A percentile compares a stretch with the other conserved stretches of the same genome.
These are phyloP conservation scores for Thinocorus orbignyianus DNA, from an alignment of 2,113 vertebrate species.

Conservation along the genomic window DNA sequence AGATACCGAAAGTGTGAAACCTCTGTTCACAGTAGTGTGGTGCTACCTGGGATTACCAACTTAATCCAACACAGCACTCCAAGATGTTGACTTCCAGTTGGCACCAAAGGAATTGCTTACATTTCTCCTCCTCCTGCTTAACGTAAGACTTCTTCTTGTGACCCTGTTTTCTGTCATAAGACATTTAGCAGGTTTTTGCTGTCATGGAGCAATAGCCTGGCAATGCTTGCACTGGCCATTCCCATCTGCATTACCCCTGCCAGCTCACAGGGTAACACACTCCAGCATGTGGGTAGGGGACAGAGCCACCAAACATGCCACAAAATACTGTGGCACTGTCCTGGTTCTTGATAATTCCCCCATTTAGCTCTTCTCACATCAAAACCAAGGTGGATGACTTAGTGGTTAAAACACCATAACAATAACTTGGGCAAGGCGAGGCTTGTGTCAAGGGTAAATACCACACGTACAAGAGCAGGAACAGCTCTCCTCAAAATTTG, in stretches of 20 bases:
- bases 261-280: neutral
- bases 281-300: accelerated
- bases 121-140: neutral
- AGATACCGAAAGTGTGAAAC: neutral
- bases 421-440: neutral
- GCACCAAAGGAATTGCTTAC: neutral
- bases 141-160: neutral
- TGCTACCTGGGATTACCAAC: neutral
- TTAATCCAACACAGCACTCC: neutral
- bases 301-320: neutral
- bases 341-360: neutral
- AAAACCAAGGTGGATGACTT: neutral
- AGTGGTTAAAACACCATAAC: neutral
- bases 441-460: neutral
- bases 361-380: neutral
- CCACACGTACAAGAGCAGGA: neutral
- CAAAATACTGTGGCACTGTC: neutral
- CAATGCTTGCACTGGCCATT: neutral
- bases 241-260: neutral
- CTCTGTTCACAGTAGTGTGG: neutral
- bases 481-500: neutral
- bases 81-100: neutral
- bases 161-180: neutral
- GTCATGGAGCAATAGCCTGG: neutral
- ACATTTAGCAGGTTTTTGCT: neutral